These are phyloP conservation scores for Coenonympha glycerion DNA, from an alignment of 2,888 invertebrate genomes.

Conservation along the genomic window DNA sequence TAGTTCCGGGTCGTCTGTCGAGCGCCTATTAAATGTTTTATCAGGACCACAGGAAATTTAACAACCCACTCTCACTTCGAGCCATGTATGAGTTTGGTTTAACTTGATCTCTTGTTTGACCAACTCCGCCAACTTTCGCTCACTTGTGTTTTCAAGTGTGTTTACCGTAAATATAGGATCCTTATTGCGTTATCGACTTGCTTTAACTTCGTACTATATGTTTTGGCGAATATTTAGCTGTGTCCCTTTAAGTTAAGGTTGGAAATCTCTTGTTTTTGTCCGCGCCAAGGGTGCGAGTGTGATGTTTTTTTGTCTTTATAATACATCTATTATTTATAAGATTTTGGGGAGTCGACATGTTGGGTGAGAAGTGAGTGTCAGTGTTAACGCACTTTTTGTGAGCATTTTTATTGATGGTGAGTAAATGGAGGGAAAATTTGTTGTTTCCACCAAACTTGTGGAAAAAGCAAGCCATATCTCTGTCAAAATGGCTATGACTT, in stretches of 20 bases:
- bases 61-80: background rate
- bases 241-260: background rate
- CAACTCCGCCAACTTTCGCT: constrained; percentile 9
- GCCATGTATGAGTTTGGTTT: background rate
- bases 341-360: constrained; percentile 10
- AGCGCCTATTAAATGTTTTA: background rate
- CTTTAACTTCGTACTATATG: background rate
- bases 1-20: background rate
- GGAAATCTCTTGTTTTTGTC: background rate
- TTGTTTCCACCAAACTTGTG: background rate
- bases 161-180: constrained; percentile 14
- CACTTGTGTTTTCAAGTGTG: constrained; percentile 15
- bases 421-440: background rate
- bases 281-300: background rate
- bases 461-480: background rate
- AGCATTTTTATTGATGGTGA: constrained; percentile 2
- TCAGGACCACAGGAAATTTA: background rate
- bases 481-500: too few relatives aligned
- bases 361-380: constrained; percentile 10
- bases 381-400: constrained; percentile 9
- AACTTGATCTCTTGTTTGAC: constrained; percentile 3
- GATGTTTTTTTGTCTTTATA: constrained; percentile 12
- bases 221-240: background rate
- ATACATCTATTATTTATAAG: constrained; percentile 14
- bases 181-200: constrained; percentile 13